Evolutionary conservation across 2,888 invertebrate species (phyloP), one percentile per base, ranked within the genome.

Genomic region (Pyrochroa serraticornis): DNA sequence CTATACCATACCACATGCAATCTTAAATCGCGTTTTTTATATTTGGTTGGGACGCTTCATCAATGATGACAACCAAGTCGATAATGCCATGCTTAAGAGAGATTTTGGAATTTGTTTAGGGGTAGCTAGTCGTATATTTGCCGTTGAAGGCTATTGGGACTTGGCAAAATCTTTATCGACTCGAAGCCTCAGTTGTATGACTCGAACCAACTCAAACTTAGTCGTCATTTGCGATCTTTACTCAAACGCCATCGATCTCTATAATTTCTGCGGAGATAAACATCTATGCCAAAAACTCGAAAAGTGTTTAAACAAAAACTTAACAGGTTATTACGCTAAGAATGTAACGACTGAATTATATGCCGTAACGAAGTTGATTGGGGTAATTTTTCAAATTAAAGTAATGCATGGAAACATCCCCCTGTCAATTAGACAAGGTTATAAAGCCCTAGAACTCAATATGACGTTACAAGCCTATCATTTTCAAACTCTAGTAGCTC

Each of bases 211-310:
- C 78, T 82, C 65, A 72, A 66, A 75, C 45, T 67, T 81, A 8
- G 70, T 78, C 8, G 79, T 82, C 61, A 69, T 82, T 31, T 82
- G 82, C 58, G 81, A 83, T 52, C 75, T 80, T 1, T 83, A 82
- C 59, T 75, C 79, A 32, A 81, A 81, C 47, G 80, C 80, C 1
- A 76, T 84, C 12, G 77, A 81, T 67, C 69, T 84, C 47, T 83
- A 83, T 64, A 71, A 81, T 1, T 75, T 79, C 46, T 77, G 79
- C 1, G 81, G 80, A 8, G 72, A 77, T 33, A 63, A 77, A 0
- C 77, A 79, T 10, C 70, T 75, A 12, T 80, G 82, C 6, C 68
- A 65, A 44, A 73, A 78, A 1, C 74, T 84, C n/a, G 77, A 78
- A 56, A 67, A 67, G 46, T 64, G 63, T 8, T 71, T 77, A 13